Evolutionary conservation across 1,140 invertebrate genomes (phyloP), one percentile per base, ranked within the genome.

Genomic region (Drosophila varians): DNA sequence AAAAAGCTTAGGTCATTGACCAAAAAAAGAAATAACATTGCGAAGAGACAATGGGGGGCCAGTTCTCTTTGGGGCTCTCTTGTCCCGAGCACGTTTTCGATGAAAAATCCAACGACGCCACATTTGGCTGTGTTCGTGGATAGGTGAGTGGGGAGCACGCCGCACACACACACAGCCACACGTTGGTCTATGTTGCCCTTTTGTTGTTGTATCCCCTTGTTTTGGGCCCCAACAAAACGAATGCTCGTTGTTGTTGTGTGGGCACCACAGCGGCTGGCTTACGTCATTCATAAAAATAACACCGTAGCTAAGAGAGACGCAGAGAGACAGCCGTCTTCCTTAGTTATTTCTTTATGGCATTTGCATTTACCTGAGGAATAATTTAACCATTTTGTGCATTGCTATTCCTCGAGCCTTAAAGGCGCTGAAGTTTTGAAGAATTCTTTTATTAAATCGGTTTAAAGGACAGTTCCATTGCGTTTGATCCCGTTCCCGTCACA

Each of bases 271-370:
- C 64, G 42, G 54, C 62, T 57, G 58, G 82, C 82, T 86, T 86
- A 86, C 82, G 82, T 86, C 82, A 86, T 86, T 86, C 77, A 87
- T 82, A 87, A 86, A 87, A 86, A 86, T 87, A 87, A 70, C 86
- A 77, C 47, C 60, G 49, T 46, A 75, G 42, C 51, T 62, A 78
- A 74, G 73, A 76, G 74, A 64, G 38, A 25, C 26, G 47, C 38
- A 49, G 61, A 62, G 60, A 42, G 60, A 31, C 26, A 31, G 21
- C 26, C 14, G 23, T 16, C 16, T 9, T 23, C 12, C 21, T 62
- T 40, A n/a, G n/a, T n/a, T 69, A 34, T 31, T 60, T 40, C 49
- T 34, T 46, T 2, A 66, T 71, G 74, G 79, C 14, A 40, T 40
- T 26, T 55, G 26, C 26, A 80, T 65, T 86, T 86, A 86, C 82